Evolutionary conservation across 2,797 vertebrate species (phyloP).

Genomic region (Coracias cyanogaster): DNA sequence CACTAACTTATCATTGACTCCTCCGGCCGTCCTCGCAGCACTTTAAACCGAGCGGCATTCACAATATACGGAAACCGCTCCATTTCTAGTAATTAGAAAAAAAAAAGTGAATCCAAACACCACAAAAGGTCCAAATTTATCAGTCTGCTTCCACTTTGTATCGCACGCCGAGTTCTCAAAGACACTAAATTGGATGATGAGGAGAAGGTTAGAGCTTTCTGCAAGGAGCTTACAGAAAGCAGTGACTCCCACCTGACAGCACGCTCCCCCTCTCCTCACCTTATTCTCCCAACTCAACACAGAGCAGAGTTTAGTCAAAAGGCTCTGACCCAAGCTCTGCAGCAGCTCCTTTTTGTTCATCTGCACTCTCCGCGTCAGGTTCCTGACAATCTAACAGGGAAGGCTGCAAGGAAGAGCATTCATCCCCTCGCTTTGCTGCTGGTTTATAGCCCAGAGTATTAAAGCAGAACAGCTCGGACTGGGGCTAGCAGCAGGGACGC

Average conservation of each 20-base stretch:
- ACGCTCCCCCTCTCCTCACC: fast-evolving
- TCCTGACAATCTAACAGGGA: neutral
- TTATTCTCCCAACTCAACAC: neutral
- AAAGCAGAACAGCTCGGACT: neutral
- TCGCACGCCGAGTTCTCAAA: fast-evolving
- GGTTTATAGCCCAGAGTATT: neutral
- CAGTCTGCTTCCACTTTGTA: neutral
- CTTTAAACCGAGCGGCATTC: neutral
- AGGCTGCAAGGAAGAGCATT: neutral
- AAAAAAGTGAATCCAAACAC: neutral
- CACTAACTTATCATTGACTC: neutral
- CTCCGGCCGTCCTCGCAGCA: neutral
- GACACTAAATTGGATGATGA: neutral
- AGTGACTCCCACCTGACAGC: neutral
- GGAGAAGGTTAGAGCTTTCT: neutral
- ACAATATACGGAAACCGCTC: neutral
- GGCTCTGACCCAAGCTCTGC: fast-evolving
- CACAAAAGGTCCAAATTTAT: neutral
- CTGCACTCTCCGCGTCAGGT: neutral
- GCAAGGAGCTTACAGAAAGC: neutral
- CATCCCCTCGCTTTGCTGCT: neutral
- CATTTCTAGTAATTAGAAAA: neutral
- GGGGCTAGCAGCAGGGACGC: neutral
- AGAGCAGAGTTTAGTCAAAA: neutral
- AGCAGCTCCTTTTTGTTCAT: neutral